These are phyloP conservation scores for Scarus forsteni DNA, from an alignment of 2,797 vertebrate species.

Conservation along the genomic window DNA sequence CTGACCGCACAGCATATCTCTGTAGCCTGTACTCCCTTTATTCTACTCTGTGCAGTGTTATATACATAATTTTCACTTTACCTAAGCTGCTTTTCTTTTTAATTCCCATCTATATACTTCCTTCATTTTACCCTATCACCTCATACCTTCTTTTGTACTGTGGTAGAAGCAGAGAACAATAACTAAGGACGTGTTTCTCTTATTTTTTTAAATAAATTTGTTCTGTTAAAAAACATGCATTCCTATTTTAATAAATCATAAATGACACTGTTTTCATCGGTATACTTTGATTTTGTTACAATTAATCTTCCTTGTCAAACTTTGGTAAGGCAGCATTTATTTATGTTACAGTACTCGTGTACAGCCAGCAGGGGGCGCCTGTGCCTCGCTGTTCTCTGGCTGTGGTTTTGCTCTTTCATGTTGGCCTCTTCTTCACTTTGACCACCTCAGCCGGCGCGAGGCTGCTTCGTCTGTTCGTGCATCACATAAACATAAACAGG, in stretches of 20 bases:
- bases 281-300: not conserved
- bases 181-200: not conserved
- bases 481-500: conserved; percentile 13
- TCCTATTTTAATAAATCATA: too few relatives aligned
- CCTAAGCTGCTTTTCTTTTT: too few relatives aligned
- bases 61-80: too few relatives aligned
- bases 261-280: too few relatives aligned
- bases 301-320: not conserved
- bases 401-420: conserved; percentile 1
- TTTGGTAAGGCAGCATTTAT: not conserved
- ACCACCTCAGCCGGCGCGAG: conserved; percentile 45
- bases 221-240: too few relatives aligned
- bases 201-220: too few relatives aligned
- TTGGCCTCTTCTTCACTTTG: conserved; percentile 58
- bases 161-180: not conserved
- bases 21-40: too few relatives aligned
- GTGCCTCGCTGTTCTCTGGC: conserved; percentile 62
- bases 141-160: not conserved
- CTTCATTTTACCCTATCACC: too few relatives aligned
- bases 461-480: conserved; percentile 14
- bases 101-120: too few relatives aligned
- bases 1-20: too few relatives aligned
- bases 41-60: too few relatives aligned
- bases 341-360: not conserved
- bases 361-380: conserved; percentile 78